Evolutionary conservation across 1,140 invertebrate species (phyloP), one percentile per base, ranked within the genome.

Genomic region (Caenorhabditis briggsae): DNA sequence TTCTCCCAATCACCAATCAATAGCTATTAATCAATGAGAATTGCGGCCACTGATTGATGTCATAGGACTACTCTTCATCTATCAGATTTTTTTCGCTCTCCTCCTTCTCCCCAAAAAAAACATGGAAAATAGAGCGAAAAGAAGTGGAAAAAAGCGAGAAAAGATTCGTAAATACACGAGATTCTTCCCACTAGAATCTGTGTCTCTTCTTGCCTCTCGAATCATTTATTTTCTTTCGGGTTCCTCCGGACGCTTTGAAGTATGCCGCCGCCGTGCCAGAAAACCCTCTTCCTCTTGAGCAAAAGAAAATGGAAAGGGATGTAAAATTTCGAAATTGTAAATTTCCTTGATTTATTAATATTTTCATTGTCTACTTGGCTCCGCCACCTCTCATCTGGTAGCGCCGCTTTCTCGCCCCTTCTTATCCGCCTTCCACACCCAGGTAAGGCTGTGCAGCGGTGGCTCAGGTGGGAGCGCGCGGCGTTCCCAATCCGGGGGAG

Each of bases 261-360:
- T 58, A 55, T 48, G 82, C 58, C 70, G 64, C 64, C 64, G 43
- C 70, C 70, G 70, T 78, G 70, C 82, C 82, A 83, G 53, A 59
- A 83, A 83, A 59, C 53, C 20, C 82, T 12, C 65, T 25, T 18
- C 46, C n/a, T 18, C 16, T n/a, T 7, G 18, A 58, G 6, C 14
- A 5, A n/a, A n/a, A 58, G n/a, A n/a, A 58, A n/a, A n/a, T n/a
- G n/a, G n/a, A n/a, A 7, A 7, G 56, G 56, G 18, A 18, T 7
- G 12, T 18, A 18, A n/a, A 58, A 14, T 7, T 11, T 64, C 20
- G 6, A 64, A 64, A 33, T 64, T 43, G 33, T 70, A 18, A 70
- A 64, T 33, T 58, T n/a, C 3, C n/a, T n/a, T 64, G 59, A 33
- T 33, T 33, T 33, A 33, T 33, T 33, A 33, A 2, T 33, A 33